Conservation (phyloP, 2,888 invertebrate genomes). For the Periphyllus acericola region DNA sequence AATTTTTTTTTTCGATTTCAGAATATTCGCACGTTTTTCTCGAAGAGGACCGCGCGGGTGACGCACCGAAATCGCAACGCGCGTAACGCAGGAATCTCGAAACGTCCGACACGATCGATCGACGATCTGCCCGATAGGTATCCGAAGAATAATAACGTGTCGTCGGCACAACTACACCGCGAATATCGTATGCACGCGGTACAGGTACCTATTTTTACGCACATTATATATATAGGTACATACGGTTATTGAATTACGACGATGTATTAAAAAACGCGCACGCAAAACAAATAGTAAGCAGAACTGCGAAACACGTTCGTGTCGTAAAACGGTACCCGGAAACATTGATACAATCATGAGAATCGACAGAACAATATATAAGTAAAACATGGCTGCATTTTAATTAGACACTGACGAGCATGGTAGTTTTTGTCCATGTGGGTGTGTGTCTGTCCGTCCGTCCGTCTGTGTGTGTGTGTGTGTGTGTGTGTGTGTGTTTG, state of each 20-base stretch:
- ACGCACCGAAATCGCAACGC: too few relatives aligned
- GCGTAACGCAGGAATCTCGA: too few relatives aligned
- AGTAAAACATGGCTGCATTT: neutral
- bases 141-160: too few relatives aligned
- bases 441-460: neutral
- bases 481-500: neutral
- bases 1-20: too few relatives aligned
- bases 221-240: too few relatives aligned
- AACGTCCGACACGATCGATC: too few relatives aligned
- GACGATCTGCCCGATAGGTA: too few relatives aligned
- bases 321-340: slow-evolving; percentile 18
- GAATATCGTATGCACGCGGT: too few relatives aligned
- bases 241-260: neutral
- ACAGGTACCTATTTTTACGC: too few relatives aligned
- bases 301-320: neutral
- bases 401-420: neutral
- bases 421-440: neutral
- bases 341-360: neutral
- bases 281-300: neutral
- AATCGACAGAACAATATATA: slow-evolving; percentile 1
- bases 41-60: too few relatives aligned
- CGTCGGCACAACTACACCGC: too few relatives aligned
- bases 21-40: too few relatives aligned
- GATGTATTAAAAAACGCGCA: neutral
- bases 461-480: neutral